Base-by-base conservation (phyloP, 2,797 vertebrate genomes). In the Clarias pachynema region DNA sequence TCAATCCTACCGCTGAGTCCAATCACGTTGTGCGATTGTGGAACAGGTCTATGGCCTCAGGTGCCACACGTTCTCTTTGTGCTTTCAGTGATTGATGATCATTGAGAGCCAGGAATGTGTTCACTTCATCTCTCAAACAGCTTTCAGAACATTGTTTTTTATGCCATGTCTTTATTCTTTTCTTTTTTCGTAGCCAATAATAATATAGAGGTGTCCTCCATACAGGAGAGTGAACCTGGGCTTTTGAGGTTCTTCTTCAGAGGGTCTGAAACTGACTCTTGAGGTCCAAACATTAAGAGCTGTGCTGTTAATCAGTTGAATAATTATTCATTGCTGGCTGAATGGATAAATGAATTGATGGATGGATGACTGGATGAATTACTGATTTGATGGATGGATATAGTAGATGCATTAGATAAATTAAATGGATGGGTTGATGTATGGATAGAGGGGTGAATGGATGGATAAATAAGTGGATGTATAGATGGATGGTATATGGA, bases 21-120 rank as follows among this genome's bases (percentile, higher is more conserved):
- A 6, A 37, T 82, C 79, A 31, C 34, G 22, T 31, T 37, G 57
- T 26, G 59, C n/a, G 57, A 62, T 24, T 40, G 77, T 79, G 60
- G 60, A 79, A 29, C 60, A n/a, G 78, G 60, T 63, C 59, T 79
- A 2, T 65, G 60, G 34, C 78, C 78, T 79, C 78, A 65, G 78
- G 59, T 65, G 78, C 74, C 59, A 63, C 49, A 37, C 24, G 10
- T 26, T 81, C 20, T 29, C 57, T 72, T 80, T 72, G 66, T 72
- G 72, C 56, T 73, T 37, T 31, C 66, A 40, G 40, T 85, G 75
- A 79, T 85, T 85, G 84, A 85, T 85, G 84, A 31, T 73, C 29
- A 56, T 85, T 31, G 29, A 60, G 59, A 73, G 59, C 16, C 59
- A 37, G 24, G 57, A 56, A 14, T 66, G 29, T 68, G 73, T 84